Conservation (phyloP, 2,797 vertebrate species). For the Semotilus atromaculatus region DNA sequence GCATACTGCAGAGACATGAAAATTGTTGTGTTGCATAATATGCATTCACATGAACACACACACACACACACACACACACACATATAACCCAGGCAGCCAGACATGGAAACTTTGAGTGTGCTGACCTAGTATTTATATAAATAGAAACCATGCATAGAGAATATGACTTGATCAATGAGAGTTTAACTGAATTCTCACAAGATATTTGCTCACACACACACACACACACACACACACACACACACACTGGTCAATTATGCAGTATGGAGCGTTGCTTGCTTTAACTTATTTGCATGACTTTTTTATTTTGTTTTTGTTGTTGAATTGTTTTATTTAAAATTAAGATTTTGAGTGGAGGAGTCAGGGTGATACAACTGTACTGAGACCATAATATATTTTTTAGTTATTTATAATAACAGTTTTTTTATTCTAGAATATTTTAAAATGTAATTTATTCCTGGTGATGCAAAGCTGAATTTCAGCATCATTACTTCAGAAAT, state of each 20-base stretch:
- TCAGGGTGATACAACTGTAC: background rate
- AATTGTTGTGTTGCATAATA: constrained; percentile 45
- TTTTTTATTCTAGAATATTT: no score
- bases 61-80: constrained; percentile 24
- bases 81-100: constrained; percentile 47
- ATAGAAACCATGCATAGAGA: constrained; percentile 50
- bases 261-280: background rate
- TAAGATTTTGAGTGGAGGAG: background rate
- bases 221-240: background rate
- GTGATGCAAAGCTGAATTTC: no score
- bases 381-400: background rate
- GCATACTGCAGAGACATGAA: constrained; percentile 47
- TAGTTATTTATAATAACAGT: no score
- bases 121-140: constrained; percentile 59
- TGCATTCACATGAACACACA: constrained; percentile 38
- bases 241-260: background rate
- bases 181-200: constrained; percentile 40
- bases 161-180: constrained; percentile 57
- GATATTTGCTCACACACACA: background rate
- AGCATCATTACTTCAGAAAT: no score
- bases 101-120: constrained; percentile 61
- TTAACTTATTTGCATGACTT: background rate
- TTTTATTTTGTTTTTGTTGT: background rate
- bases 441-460: no score
- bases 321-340: background rate